Conservation (phyloP, 2,888 invertebrate genomes). For the Galerucella calmariensis region DNA sequence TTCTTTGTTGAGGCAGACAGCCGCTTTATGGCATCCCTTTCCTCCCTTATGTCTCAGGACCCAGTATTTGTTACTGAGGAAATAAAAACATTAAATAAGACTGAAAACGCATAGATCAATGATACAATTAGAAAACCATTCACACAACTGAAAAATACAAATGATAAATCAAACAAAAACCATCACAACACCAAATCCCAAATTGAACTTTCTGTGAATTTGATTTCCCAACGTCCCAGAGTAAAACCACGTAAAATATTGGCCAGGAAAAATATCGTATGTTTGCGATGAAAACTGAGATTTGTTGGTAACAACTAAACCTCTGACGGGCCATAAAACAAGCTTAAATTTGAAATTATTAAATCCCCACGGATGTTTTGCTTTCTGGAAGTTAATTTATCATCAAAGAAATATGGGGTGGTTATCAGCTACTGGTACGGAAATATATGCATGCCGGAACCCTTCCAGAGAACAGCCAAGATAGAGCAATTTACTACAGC, state of each 20-base stretch:
- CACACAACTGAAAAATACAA: too few species aligned
- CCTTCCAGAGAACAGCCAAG: constrained; percentile 5
- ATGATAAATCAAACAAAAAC: too few species aligned
- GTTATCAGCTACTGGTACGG: constrained; percentile 32
- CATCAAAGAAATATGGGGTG: constrained; percentile 32
- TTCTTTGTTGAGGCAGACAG: too few species aligned
- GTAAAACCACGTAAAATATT: constrained; percentile 28
- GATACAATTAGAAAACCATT: too few species aligned
- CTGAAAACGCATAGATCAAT: too few species aligned
- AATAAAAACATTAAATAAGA: too few species aligned
- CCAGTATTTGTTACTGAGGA: too few species aligned
- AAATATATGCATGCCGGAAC: constrained; percentile 23
- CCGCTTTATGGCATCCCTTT: too few species aligned
- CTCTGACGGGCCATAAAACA: constrained; percentile 36
- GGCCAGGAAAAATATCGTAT: constrained; percentile 11
- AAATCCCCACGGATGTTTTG: constrained; percentile 36
- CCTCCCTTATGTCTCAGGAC: too few species aligned
- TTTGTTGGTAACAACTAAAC: constrained; percentile 33
- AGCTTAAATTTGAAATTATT: constrained; percentile 39
- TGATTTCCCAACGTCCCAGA: constrained; percentile 5
- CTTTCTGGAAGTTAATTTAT: constrained; percentile 38
- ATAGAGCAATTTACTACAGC: constrained; percentile 13
- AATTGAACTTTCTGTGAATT: not conserved
- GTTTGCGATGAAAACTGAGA: constrained; percentile 32
- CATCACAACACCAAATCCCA: not conserved